These are phyloP conservation scores for Chelonus insularis DNA, from an alignment of 1,140 invertebrate species.

Conservation along the genomic window DNA sequence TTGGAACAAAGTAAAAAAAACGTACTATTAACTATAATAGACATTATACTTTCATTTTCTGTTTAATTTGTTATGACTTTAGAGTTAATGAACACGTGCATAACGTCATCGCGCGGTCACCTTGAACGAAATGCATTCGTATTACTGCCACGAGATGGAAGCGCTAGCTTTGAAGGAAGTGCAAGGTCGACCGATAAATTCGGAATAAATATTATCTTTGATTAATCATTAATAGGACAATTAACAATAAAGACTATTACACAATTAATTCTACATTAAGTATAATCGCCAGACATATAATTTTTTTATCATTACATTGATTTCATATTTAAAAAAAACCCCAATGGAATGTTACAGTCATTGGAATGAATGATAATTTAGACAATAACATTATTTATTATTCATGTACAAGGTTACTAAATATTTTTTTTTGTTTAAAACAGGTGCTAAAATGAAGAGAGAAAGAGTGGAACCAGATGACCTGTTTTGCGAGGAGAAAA, in stretches of 20 bases:
- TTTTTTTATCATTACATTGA: background rate
- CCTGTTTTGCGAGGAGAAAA: constrained; percentile 58
- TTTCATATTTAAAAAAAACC: background rate
- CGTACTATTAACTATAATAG: too few species aligned
- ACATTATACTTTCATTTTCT: too few species aligned
- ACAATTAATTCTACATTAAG: too few species aligned
- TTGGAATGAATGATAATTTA: too few species aligned
- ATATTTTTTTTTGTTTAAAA: constrained; percentile 19
- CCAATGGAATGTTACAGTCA: too few species aligned
- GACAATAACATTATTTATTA: background rate
- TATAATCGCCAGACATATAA: too few species aligned
- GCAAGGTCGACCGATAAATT: constrained; percentile 24
- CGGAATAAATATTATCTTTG: background rate
- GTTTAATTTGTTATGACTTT: too few species aligned
- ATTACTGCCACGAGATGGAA: constrained; percentile 32
- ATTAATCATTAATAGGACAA: too few species aligned
- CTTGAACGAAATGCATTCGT: constrained; percentile 24
- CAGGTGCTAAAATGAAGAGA: constrained; percentile 55
- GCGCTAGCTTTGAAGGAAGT: constrained; percentile 20
- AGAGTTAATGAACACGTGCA: background rate
- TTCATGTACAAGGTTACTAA: background rate
- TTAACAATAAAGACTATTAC: too few species aligned
- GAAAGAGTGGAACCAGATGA: constrained; percentile 56
- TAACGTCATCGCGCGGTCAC: constrained; percentile 26
- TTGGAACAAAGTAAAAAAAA: too few species aligned